Conservation (phyloP, 1,140 invertebrate species). For the Leptopilina boulardi region DNA sequence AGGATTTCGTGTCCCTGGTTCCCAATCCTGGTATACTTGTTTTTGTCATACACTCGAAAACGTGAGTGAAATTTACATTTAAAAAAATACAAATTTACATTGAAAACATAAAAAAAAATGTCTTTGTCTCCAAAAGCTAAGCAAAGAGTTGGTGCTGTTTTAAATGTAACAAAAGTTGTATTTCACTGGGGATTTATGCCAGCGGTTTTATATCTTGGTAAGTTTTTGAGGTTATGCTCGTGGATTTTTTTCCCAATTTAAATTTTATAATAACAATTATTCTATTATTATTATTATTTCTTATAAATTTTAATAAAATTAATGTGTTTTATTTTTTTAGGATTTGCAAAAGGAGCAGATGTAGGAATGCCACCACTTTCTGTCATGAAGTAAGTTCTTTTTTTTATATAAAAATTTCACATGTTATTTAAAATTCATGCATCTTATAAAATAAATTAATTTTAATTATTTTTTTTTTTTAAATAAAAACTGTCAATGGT, state of each 20-base stretch:
- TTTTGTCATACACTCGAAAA: neutral
- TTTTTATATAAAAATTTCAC: conserved; percentile 4
- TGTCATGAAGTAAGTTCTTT: conserved; percentile 75
- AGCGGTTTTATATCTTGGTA: conserved; percentile 82
- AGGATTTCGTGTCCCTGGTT: no score
- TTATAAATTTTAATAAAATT: conserved; percentile 49
- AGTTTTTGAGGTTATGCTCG: conserved; percentile 56
- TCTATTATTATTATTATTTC: conserved; percentile 11
- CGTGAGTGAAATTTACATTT: neutral
- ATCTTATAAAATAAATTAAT: no score
- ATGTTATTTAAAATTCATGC: no score
- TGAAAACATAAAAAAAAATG: conserved; percentile 62
- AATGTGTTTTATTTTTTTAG: conserved; percentile 70
- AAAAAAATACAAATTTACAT: no score
- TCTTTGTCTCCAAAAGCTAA: conserved; percentile 75
- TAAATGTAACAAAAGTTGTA: conserved; percentile 78
- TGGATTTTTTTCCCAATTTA: neutral
- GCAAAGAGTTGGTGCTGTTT: conserved; percentile 78
- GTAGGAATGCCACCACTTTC: conserved; percentile 79
- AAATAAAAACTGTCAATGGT: no score
- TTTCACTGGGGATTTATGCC: conserved; percentile 85
- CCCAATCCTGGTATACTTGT: no score
- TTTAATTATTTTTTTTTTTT: no score
- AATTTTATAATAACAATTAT: neutral
- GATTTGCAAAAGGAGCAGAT: conserved; percentile 80